Evolutionary conservation across 2,888 invertebrate genomes (phyloP), one percentile per base, ranked within the genome.

Genomic region (Myopa testacea): DNA sequence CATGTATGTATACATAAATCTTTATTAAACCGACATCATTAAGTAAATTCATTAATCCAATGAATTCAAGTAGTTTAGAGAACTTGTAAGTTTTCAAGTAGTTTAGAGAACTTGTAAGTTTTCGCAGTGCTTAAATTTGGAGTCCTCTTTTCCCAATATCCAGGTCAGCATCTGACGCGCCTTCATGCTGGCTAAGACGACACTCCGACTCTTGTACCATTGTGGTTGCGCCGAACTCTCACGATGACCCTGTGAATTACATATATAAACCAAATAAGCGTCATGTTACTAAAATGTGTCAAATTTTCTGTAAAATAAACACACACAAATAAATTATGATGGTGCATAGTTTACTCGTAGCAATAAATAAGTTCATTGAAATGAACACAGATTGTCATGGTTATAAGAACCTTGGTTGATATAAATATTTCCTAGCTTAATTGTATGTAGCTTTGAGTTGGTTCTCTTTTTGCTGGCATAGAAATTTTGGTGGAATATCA

Each of bases 81-180:
- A 87, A 95, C 95, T 87, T 96, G 93, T 73, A 96, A 91, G 86
- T 96, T 96, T 90, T 96, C 96, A 16, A 8, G 5, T 55, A 45
- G n/a, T 69, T 93, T 94, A 95, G 89, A 95, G 93, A 87, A 95
- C 95, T 87, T 96, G 93, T 73, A 96, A 91, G 86, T 96, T 96
- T 90, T 96, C 96, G 91, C 96, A 96, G 90, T 96, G 95, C 90
- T 96, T 96, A 90, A 96, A 96, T 89, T 96, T 96, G 34, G 95
- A 93, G 89, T 96, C 96, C 88, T 96, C 96, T 85, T 96, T 96
- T 69, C 96, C 96, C 87, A 96, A 94, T 72, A 96, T 93, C 96
- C 96, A 96, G 34, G 96, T 96, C 82, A 96, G 92, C 95, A 96
- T 95, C 89, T 96, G 96, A 72, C 96, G 91, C 0, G 96, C 96